Percentiles rank a stretch among this genome's conserved stretches.
Conservation (phyloP, 1,140 invertebrate genomes). For the Pantala flavescens region DNA sequence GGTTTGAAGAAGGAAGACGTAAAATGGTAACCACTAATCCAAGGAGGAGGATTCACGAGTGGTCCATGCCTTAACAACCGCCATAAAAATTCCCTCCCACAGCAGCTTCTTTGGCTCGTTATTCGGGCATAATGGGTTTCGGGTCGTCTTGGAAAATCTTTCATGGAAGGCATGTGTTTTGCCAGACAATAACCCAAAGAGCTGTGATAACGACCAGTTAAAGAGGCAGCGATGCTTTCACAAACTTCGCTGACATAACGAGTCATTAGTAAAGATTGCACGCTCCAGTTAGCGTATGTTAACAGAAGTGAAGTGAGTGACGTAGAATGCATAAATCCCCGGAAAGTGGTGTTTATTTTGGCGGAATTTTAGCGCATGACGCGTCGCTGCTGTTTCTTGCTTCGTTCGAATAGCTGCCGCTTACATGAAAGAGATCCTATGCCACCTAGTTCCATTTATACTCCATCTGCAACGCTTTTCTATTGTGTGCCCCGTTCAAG, state of each 20-base stretch:
- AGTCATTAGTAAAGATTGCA: not conserved
- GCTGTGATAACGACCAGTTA: slow-evolving; percentile 1
- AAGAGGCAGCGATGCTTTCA: not conserved
- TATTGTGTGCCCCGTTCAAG: too few relatives aligned
- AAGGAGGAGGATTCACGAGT: not conserved
- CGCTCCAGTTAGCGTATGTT: not conserved
- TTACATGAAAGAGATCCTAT: too few relatives aligned
- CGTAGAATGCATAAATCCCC: not conserved
- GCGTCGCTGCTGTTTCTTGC: too few relatives aligned
- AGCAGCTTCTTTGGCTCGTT: not conserved
- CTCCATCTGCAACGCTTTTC: too few relatives aligned
- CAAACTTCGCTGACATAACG: slow-evolving; percentile 1
- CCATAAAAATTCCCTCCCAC: not conserved
- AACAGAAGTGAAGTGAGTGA: not conserved
- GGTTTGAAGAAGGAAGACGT: not conserved
- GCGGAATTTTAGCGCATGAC: not conserved
- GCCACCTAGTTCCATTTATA: too few relatives aligned
- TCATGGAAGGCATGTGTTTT: not conserved
- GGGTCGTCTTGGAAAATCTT: slow-evolving; percentile 1
- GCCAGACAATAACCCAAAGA: not conserved
- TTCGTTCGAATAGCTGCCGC: too few relatives aligned
- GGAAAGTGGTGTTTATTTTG: not conserved
- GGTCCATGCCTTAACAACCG: not conserved
- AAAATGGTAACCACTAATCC: not conserved
- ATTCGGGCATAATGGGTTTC: not conserved